These are phyloP conservation scores for Parapristionchus giblindavisi DNA, from an alignment of 2,888 invertebrate genomes.

Conservation along the genomic window DNA sequence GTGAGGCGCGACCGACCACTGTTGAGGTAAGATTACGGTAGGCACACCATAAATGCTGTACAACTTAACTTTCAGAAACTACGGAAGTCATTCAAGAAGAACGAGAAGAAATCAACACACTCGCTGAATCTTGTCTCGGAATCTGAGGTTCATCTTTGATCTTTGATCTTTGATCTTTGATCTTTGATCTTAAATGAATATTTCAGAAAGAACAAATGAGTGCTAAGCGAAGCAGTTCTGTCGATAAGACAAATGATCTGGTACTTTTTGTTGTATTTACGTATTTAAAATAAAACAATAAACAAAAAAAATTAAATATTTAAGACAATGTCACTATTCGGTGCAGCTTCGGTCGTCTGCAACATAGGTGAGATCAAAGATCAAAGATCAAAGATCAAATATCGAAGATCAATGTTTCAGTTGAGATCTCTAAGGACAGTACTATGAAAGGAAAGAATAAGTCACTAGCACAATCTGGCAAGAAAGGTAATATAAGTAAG, in stretches of 20 bases:
- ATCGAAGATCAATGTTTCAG: conserved; percentile 4
- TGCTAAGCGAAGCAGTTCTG: conserved; percentile 16
- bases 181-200: not conserved
- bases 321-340: conserved; percentile 24
- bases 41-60: too few species aligned
- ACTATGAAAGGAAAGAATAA: conserved; percentile 27
- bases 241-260: conserved; percentile 21
- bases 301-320: not conserved
- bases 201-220: conserved; percentile 27
- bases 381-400: not conserved
- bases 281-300: not conserved
- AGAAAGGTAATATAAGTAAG: conserved; percentile 13
- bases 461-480: conserved; percentile 16
- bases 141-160: not conserved
- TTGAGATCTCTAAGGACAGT: conserved; percentile 30
- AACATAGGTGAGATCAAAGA: conserved; percentile 7
- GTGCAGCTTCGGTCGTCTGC: conserved; percentile 27
- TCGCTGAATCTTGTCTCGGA: not conserved
- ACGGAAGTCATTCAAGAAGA: conserved; percentile 26
- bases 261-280: not conserved
- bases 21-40: not conserved
- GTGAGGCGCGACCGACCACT: not conserved
- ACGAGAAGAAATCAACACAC: conserved; percentile 27
- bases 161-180: not conserved
- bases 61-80: conserved; percentile 6